phyloP scores from a whole-genome alignment of 92 coral and sea anemone genomes.

The Porites lobata region DNA sequence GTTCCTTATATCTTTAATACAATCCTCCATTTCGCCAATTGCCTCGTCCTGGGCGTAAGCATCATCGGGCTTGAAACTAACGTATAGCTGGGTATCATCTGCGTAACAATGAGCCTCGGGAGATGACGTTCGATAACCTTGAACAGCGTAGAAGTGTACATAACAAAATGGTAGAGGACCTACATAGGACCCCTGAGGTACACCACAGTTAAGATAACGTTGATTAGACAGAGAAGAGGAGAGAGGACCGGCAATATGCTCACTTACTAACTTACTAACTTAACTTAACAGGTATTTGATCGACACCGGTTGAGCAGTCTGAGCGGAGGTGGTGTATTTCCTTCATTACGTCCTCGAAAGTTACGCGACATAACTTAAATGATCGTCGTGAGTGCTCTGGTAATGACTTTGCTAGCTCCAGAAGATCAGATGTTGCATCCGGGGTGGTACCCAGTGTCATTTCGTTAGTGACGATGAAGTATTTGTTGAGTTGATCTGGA shows the following conservation, averaged over 20 bases:
- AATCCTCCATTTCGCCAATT: too few species aligned
- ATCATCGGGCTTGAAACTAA: too few species aligned
- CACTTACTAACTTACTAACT: not conserved
- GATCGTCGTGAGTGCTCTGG: not conserved
- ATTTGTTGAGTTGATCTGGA: slow-evolving; percentile 21
- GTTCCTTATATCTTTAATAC: too few species aligned
- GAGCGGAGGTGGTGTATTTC: slow-evolving; percentile 31
- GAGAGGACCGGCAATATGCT: too few species aligned
- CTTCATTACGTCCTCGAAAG: slow-evolving; percentile 34
- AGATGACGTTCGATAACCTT: slow-evolving; percentile 28
- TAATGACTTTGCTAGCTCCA: slow-evolving; percentile 24
- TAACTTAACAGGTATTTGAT: slow-evolving; percentile 25
- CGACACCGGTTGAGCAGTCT: slow-evolving; percentile 53
- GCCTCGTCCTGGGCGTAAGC: too few species aligned
- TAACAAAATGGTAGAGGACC: too few species aligned
- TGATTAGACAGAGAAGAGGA: too few species aligned
- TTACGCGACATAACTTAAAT: slow-evolving; percentile 6
- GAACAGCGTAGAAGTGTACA: not conserved
- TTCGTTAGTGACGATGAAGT: not conserved
- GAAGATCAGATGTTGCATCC: slow-evolving; percentile 25
- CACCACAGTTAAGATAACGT: too few species aligned
- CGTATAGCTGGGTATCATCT: too few species aligned
- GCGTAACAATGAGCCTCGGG: not conserved
- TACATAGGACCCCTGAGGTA: too few species aligned
- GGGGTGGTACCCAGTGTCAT: slow-evolving; percentile 12